Conservation (phyloP, 2,113 vertebrate species). For the Daphoenositta chrysoptera region DNA sequence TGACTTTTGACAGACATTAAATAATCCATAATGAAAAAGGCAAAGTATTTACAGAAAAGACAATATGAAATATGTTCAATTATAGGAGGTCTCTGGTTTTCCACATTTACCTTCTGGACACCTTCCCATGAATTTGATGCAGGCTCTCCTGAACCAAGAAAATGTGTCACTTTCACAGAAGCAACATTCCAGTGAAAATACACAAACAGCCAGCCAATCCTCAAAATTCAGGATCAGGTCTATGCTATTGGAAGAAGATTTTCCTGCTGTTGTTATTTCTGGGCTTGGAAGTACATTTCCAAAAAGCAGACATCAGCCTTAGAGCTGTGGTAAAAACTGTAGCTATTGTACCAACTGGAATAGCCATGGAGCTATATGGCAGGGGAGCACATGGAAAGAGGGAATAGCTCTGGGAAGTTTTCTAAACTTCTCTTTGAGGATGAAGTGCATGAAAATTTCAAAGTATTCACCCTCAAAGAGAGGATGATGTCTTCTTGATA, state of each 20-base stretch:
- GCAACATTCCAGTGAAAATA: background rate
- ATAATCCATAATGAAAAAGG: slow-evolving; percentile 8
- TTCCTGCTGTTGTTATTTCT: background rate
- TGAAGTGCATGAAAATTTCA: background rate
- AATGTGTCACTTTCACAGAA: background rate
- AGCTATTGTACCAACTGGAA: background rate
- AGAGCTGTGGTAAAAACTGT: background rate
- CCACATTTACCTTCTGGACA: background rate
- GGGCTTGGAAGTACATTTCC: background rate
- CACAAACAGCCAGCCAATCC: background rate
- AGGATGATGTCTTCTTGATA: background rate
- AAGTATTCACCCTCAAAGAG: background rate
- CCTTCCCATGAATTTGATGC: background rate
- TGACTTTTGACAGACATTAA: slow-evolving; percentile 45
- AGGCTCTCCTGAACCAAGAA: background rate
- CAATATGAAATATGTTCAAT: background rate
- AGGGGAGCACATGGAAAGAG: background rate
- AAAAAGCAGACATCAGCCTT: background rate
- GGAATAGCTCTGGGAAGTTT: background rate
- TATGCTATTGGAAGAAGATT: background rate
- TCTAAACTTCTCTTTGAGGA: background rate
- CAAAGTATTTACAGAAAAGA: background rate
- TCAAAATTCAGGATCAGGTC: background rate
- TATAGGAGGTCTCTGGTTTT: background rate
- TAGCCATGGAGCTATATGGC: background rate